Conservation (phyloP, 2,797 vertebrate species). For the Oceanodroma leucorhoa region DNA sequence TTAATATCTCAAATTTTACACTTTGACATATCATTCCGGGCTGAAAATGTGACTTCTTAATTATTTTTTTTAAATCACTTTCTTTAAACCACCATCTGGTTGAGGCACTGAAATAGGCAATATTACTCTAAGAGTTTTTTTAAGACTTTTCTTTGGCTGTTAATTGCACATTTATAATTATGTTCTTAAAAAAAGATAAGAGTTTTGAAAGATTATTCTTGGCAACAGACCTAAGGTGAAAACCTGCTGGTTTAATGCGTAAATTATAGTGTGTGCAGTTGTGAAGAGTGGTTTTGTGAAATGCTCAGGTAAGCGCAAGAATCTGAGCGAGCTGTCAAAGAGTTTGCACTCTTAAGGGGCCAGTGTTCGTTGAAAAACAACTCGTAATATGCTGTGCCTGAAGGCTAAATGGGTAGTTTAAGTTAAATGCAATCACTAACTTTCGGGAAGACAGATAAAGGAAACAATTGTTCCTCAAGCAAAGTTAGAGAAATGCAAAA, state of each 20-base stretch:
- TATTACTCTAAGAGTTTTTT: conserved; percentile 42
- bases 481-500: conserved; percentile 26
- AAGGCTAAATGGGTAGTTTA: conserved; percentile 61
- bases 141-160: conserved; percentile 54
- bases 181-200: conserved; percentile 62
- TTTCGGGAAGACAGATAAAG: conserved; percentile 63
- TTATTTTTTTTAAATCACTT: conserved; percentile 21
- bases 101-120: conserved; percentile 29
- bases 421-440: conserved; percentile 50
- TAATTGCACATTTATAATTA: conserved; percentile 73
- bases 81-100: conserved; percentile 44
- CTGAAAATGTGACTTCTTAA: conserved; percentile 21
- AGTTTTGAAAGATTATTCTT: conserved; percentile 70
- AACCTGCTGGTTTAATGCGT: conserved; percentile 69
- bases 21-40: conserved; percentile 8
- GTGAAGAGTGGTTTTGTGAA: conserved; percentile 63
- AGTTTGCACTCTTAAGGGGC: conserved; percentile 50
- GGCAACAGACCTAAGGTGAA: conserved; percentile 71
- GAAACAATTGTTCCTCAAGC: conserved; percentile 48
- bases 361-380: conserved; percentile 55
- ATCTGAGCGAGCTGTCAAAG: conserved; percentile 63
- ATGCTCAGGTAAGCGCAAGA: conserved; percentile 54
- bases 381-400: conserved; percentile 54
- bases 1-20: conserved; percentile 22
- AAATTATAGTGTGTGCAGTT: conserved; percentile 73